Evolutionary conservation across 1,140 invertebrate genomes (phyloP), one percentile per base, ranked within the genome.

Genomic region (Hyphantria cunea): DNA sequence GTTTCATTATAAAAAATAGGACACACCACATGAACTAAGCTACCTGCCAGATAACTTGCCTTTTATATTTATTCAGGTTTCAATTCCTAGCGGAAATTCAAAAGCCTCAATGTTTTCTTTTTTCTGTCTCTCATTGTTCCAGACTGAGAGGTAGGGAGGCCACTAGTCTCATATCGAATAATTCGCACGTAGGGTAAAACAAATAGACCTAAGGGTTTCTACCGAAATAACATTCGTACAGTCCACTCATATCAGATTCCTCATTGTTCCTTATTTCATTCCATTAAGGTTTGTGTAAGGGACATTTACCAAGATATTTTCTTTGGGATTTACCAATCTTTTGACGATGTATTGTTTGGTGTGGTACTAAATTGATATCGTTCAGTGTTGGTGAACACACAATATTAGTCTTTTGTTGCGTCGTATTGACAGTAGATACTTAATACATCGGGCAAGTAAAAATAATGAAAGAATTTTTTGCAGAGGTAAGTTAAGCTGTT

Each of bases 171-270:
- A 74, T 76, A 78, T 70, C 65, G 68, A 37, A 68, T 68, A 61
- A 76, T 84, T 84, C 78, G 66, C 82, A 82, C 82, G 78, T 80
- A 72, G 72, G 66, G 55, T 70, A 81, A 77, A 74, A 76, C 69
- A 82, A 81, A 84, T 66, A 76, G 31, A 41, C 17, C 32, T 13
- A 42, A 42, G 51, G 59, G 52, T 59, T 66, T 41, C 65, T 55
- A 69, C 76, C 80, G 78, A 76, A 84, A 86, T 82, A 86, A 82
- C 80, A 86, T 76, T 70, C 45, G 67, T 72, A 45, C 51, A 54
- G 68, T 70, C 72, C 78, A 82, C 74, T 82, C 74, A 82, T 88
- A 85, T 86, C 76, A 72, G 78, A 86, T 86, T 85, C 78, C 82
- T 77, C 76, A 82, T 86, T 88, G 85, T 88, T 82, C 66, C 70